These are phyloP conservation scores for Marronus borbonicus DNA, from an alignment of 2,888 invertebrate genomes.

Conservation along the genomic window DNA sequence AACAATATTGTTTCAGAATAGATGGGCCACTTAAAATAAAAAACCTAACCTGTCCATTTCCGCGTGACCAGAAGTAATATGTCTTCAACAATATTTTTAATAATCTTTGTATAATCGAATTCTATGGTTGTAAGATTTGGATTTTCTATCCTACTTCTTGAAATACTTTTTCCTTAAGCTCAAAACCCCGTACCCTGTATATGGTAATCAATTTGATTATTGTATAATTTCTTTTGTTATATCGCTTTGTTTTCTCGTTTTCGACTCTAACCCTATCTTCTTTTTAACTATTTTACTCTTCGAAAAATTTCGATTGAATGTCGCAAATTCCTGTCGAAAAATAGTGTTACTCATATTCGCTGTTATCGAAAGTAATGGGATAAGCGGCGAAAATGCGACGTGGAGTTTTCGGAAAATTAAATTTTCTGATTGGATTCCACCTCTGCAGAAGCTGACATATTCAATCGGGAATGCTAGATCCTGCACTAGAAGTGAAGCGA, in stretches of 20 bases:
- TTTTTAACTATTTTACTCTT: neutral
- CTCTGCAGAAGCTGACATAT: slow-evolving; percentile 28
- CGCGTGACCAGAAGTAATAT: too few species aligned
- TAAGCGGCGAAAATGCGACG: slow-evolving; percentile 33
- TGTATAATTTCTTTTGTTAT: neutral
- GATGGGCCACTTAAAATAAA: too few species aligned
- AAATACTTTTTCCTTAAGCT: too few species aligned
- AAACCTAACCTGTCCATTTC: too few species aligned
- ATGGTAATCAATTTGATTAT: neutral
- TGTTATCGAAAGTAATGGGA: slow-evolving; percentile 44
- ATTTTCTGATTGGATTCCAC: slow-evolving; percentile 43
- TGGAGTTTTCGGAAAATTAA: slow-evolving; percentile 42
- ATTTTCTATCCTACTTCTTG: too few species aligned
- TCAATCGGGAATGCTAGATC: slow-evolving; percentile 11
- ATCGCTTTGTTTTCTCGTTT: neutral
- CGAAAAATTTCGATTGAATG: slow-evolving; percentile 1
- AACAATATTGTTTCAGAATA: too few species aligned
- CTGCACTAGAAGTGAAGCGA: neutral
- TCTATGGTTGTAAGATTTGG: too few species aligned
- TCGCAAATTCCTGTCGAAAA: slow-evolving; percentile 22
- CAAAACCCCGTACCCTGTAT: neutral
- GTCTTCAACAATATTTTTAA: too few species aligned
- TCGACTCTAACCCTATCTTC: neutral
- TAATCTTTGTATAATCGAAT: too few species aligned
- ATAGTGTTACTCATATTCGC: slow-evolving; percentile 45